phyloP scores from a whole-genome alignment of 2,113 vertebrate genomes.

The Crocuta crocuta region DNA sequence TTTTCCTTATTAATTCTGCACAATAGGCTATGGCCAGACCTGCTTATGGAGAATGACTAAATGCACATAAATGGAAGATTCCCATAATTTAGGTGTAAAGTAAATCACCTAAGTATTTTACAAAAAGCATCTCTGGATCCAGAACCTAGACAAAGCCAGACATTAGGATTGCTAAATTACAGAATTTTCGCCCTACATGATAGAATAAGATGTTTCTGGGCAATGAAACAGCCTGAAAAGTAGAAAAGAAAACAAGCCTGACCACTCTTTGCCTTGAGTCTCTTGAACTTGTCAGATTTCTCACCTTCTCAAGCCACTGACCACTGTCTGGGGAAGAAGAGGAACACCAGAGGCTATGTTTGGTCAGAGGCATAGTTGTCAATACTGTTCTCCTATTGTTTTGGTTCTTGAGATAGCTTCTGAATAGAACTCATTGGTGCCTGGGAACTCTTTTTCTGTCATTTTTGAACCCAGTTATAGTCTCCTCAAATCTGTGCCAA shows the following conservation, averaged over 20 bases:
- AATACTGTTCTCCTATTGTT: neutral
- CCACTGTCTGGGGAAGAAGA: neutral
- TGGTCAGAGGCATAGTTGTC: neutral
- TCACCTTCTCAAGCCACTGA: neutral
- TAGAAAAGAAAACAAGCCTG: neutral
- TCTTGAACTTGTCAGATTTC: neutral
- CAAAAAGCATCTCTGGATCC: neutral
- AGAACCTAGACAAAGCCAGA: neutral
- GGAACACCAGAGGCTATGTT: neutral
- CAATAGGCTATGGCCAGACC: neutral
- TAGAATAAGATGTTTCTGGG: neutral
- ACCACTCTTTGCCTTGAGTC: neutral
- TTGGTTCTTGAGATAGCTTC: neutral
- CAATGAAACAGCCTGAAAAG: neutral
- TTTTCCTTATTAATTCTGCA: slow-evolving; percentile 2
- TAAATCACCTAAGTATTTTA: neutral
- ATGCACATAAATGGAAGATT: neutral
- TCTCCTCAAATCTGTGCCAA: slow-evolving; percentile 3
- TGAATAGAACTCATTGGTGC: neutral
- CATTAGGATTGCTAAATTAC: neutral
- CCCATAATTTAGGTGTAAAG: neutral
- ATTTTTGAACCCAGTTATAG: neutral
- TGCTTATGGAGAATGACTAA: neutral
- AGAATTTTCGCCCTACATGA: neutral
- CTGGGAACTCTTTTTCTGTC: neutral